A percentile compares a stretch with the other conserved stretches of the same genome.
Evolutionary conservation across 2,888 invertebrate genomes (phyloP).

Genomic region (Leptopilina syphax): DNA sequence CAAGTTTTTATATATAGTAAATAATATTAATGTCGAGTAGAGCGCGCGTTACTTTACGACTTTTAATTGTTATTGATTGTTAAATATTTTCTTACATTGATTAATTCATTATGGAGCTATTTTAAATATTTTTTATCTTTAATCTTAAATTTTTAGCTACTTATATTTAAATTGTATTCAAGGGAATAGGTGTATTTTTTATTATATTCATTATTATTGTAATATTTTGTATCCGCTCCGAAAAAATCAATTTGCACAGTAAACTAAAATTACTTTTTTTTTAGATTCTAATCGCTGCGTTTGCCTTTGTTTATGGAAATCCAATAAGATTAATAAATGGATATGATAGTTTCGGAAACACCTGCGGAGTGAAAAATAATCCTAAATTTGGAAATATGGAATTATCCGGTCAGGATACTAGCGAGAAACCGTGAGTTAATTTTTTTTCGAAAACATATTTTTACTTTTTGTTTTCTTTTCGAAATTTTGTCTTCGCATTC

Average conservation of each 20-base stretch:
- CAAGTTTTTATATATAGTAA: background rate
- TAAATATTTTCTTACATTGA: no score
- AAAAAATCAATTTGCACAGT: slow-evolving; percentile 40
- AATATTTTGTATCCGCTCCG: no score
- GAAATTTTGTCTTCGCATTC: no score
- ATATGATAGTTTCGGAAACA: slow-evolving; percentile 96
- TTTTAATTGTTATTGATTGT: background rate
- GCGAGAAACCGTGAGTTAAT: slow-evolving; percentile 81
- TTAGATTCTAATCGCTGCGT: slow-evolving; percentile 89
- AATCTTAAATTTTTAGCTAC: no score
- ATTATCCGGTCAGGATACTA: slow-evolving; percentile 88
- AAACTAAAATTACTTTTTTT: slow-evolving; percentile 57
- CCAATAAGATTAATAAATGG: slow-evolving; percentile 92
- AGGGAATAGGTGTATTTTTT: no score
- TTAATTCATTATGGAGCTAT: background rate
- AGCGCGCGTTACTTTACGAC: background rate
- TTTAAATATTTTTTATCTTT: no score
- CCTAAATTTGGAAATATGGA: slow-evolving; percentile 85
- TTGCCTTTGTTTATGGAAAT: slow-evolving; percentile 93
- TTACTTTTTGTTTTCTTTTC: no score
- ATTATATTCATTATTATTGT: no score
- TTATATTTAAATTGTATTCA: no score
- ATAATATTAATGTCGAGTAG: background rate
- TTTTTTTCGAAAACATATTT: background rate
- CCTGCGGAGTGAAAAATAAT: slow-evolving; percentile 91